phyloP scores from a whole-genome alignment of 2,888 invertebrate species.

The Nomada fabriciana region DNA sequence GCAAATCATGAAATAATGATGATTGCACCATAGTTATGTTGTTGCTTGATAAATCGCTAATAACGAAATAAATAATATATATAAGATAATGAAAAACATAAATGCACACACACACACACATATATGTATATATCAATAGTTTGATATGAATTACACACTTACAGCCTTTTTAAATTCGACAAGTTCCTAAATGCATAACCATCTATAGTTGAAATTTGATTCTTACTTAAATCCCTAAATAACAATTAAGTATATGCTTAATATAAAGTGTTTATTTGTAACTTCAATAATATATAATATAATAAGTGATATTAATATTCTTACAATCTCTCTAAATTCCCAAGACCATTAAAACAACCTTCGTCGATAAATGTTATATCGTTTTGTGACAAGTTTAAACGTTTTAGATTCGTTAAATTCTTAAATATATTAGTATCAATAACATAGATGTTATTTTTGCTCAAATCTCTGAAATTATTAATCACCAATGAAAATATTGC shows the following conservation, averaged over 20 bases:
- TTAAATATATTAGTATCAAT: slow-evolving; percentile 80
- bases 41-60: slow-evolving; percentile 82
- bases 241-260: slow-evolving; percentile 67
- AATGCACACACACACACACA: not conserved
- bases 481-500: not conserved
- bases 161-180: slow-evolving; percentile 89
- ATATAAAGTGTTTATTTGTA: slow-evolving; percentile 7
- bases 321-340: slow-evolving; percentile 89
- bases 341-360: slow-evolving; percentile 89
- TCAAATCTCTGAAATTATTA: slow-evolving; percentile 86
- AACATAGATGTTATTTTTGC: slow-evolving; percentile 87
- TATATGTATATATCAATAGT: slow-evolving; percentile 2
- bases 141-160: slow-evolving; percentile 70
- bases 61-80: slow-evolving; percentile 65
- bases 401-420: slow-evolving; percentile 84
- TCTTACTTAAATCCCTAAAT: slow-evolving; percentile 91
- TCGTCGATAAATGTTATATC: slow-evolving; percentile 89
- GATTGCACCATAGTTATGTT: slow-evolving; percentile 78
- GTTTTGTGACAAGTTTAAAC: slow-evolving; percentile 89
- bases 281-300: slow-evolving; percentile 20
- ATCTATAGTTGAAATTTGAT: slow-evolving; percentile 90
- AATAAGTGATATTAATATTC: slow-evolving; percentile 22
- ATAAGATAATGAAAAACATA: slow-evolving; percentile 55
- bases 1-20: slow-evolving; percentile 82
- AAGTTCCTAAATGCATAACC: slow-evolving; percentile 91